phyloP scores from a whole-genome alignment of 1,140 invertebrate species.

The Batillaria attramentaria region DNA sequence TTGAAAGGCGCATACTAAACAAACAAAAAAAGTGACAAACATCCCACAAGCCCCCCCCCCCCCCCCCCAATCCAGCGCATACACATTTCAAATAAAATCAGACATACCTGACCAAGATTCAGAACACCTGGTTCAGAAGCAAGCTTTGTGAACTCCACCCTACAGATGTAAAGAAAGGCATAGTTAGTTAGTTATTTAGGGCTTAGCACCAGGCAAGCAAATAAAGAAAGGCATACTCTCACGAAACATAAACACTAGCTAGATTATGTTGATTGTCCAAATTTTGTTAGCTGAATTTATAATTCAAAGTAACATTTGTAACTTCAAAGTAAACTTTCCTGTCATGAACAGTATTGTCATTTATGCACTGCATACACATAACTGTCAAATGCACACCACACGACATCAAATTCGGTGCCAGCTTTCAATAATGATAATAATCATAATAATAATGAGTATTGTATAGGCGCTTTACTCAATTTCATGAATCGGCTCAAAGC shows the following conservation, averaged over 20 bases:
- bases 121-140: constrained; percentile 90
- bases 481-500: too few relatives aligned
- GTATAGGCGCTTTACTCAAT: too few relatives aligned
- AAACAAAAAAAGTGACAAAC: not conserved
- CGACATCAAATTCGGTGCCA: not conserved
- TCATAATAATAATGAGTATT: too few relatives aligned
- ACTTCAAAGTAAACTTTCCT: not conserved
- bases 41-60: not conserved
- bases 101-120: constrained; percentile 88
- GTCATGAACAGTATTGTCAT: not conserved
- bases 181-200: too few relatives aligned
- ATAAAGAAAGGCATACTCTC: too few relatives aligned
- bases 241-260: too few relatives aligned
- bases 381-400: not conserved
- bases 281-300: not conserved
- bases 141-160: constrained; percentile 95
- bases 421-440: too few relatives aligned
- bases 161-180: constrained; percentile 68
- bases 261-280: not conserved
- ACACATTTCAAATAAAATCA: too few relatives aligned
- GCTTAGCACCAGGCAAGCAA: not conserved
- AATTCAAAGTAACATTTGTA: not conserved
- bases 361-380: not conserved
- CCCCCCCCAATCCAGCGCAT: too few relatives aligned
- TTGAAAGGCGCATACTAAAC: not conserved